Conservation (phyloP, 2,797 vertebrate genomes). For the Myoxocephalus aenaeus region DNA sequence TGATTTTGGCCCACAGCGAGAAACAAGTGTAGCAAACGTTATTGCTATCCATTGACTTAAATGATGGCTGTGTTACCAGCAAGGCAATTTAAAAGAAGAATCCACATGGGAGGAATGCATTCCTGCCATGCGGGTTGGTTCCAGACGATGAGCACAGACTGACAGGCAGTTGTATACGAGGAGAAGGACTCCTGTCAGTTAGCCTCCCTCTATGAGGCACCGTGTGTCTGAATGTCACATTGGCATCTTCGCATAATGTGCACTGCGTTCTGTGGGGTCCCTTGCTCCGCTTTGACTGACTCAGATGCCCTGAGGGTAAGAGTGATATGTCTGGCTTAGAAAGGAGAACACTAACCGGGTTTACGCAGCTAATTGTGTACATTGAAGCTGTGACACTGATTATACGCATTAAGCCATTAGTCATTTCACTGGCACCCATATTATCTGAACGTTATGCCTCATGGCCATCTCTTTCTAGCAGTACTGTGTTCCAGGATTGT, state of each 20-base stretch:
- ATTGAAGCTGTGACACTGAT: conserved; percentile 23
- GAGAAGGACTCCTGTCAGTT: conserved; percentile 64
- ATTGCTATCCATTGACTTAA: conserved; percentile 37
- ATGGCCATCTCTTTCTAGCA: not conserved
- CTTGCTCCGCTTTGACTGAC: conserved; percentile 46
- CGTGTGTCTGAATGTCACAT: conserved; percentile 72
- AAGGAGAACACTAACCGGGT: conserved; percentile 27
- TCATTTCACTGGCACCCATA: conserved; percentile 20
- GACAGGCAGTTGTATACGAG: conserved; percentile 54
- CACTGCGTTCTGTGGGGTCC: conserved; percentile 49
- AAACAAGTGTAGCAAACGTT: conserved; percentile 25
- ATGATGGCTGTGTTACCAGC: conserved; percentile 19
- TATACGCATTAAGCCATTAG: conserved; percentile 32
- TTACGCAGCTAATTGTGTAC: conserved; percentile 28
- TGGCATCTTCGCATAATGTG: conserved; percentile 52
- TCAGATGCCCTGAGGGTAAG: conserved; percentile 36
- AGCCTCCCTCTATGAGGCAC: conserved; percentile 48
- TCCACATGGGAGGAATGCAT: conserved; percentile 28
- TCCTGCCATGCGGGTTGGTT: conserved; percentile 50
- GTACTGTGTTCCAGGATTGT: not conserved
- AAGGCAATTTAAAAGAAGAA: conserved; percentile 29
- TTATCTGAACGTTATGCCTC: conserved; percentile 23
- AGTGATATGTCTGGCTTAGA: conserved; percentile 49
- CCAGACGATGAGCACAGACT: conserved; percentile 58
- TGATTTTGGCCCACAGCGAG: conserved; percentile 16